phyloP scores from a whole-genome alignment of 2,888 invertebrate species.

The Cheilosia vulpina region DNA sequence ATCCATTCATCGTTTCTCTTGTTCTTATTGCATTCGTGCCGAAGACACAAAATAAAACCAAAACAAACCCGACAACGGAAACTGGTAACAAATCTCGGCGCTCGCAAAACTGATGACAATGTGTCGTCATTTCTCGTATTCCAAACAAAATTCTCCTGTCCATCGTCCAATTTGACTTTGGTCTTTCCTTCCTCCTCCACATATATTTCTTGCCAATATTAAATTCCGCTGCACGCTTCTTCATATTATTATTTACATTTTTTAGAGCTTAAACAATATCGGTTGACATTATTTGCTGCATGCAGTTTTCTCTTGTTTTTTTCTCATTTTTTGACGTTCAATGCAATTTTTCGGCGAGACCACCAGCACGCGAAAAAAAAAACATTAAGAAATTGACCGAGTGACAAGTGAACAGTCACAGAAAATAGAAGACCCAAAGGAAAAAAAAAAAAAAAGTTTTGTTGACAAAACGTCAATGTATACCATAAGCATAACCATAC shows the following conservation, averaged over 20 bases:
- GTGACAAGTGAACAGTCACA: constrained; percentile 9
- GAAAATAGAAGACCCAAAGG: constrained; percentile 33
- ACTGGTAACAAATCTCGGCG: constrained; percentile 44
- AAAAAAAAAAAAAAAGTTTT: constrained; percentile 54
- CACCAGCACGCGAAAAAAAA: constrained; percentile 52
- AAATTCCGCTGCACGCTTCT: constrained; percentile 57
- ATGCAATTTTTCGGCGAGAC: constrained; percentile 47
- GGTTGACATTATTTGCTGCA: constrained; percentile 51
- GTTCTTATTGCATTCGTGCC: constrained; percentile 36
- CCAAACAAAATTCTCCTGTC: constrained; percentile 46
- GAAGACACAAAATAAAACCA: constrained; percentile 14
- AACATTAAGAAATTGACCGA: constrained; percentile 42
- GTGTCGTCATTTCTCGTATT: constrained; percentile 58
- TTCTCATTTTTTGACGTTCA: constrained; percentile 29
- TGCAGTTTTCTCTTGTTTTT: constrained; percentile 10
- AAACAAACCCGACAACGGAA: constrained; percentile 43
- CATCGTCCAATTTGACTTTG: constrained; percentile 25
- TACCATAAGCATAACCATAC: neutral
- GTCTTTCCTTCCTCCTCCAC: neutral
- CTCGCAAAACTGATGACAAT: constrained; percentile 57
- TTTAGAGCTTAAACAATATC: constrained; percentile 60
- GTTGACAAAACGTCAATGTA: constrained; percentile 61
- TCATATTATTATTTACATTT: constrained; percentile 34
- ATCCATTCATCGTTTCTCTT: constrained; percentile 24
- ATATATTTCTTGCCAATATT: constrained; percentile 25